A percentile compares a stretch with the other conserved stretches of the same genome.
These are phyloP conservation scores for Vicugna pacos DNA, from an alignment of 2,113 vertebrate species.

Conservation along the genomic window DNA sequence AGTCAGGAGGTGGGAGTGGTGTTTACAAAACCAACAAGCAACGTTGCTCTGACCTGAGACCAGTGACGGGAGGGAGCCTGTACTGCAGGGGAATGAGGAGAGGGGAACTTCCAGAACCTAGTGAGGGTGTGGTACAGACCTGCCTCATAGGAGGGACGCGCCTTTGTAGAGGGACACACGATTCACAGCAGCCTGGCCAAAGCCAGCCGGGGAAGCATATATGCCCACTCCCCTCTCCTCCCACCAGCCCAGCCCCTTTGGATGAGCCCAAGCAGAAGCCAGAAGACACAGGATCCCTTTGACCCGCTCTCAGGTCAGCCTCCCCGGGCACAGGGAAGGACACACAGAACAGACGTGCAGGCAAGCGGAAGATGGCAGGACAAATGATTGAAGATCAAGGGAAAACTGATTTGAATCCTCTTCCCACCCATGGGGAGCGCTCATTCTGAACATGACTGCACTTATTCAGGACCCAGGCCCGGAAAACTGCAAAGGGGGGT, in stretches of 20 bases:
- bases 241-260: neutral
- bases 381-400: accelerated
- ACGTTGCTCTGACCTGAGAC: too few relatives aligned
- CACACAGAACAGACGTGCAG: accelerated
- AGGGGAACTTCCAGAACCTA: neutral
- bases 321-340: too few relatives aligned
- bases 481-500: neutral
- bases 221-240: accelerated
- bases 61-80: neutral
- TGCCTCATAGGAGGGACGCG: accelerated
- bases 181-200: accelerated
- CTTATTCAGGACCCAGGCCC: neutral
- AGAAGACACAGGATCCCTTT: accelerated
- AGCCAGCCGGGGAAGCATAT: accelerated
- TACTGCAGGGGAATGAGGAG: neutral
- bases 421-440: accelerated
- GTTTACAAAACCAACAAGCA: neutral
- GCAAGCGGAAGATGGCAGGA: accelerated
- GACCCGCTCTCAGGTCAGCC: neutral
- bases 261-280: neutral
- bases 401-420: accelerated
- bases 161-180: neutral
- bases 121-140: accelerated
- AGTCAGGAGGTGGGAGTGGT: neutral
- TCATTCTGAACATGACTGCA: neutral